A percentile compares a stretch with the other conserved stretches of the same genome.
Conservation (phyloP, 2,888 invertebrate species). For the Phaedon cochleariae region DNA sequence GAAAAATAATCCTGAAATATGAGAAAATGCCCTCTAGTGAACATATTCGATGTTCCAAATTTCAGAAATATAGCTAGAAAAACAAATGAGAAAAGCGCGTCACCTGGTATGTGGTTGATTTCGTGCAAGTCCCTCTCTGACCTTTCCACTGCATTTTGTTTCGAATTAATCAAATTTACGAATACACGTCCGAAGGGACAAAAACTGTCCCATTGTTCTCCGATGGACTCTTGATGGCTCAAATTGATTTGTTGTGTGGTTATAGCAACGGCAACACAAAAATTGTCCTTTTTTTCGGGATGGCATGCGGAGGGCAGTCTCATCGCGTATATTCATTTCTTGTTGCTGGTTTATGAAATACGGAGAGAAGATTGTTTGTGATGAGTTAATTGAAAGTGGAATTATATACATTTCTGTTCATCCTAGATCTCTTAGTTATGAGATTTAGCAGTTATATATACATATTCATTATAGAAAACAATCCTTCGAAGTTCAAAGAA, state of each 20-base stretch:
- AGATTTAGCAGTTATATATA: too few relatives aligned
- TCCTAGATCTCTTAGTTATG: too few relatives aligned
- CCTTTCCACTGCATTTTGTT: constrained; percentile 32
- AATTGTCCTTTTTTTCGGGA: neutral
- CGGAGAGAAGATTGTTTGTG: neutral
- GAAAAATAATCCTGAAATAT: too few relatives aligned
- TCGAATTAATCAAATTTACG: constrained; percentile 44
- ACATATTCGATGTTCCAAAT: too few relatives aligned
- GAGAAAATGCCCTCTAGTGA: too few relatives aligned
- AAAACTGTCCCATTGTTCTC: constrained; percentile 44
- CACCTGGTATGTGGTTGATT: neutral
- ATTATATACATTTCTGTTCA: neutral
- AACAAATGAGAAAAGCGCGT: too few relatives aligned
- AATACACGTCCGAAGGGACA: constrained; percentile 26
- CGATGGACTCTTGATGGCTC: constrained; percentile 16
- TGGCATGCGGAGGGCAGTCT: neutral
- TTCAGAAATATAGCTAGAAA: too few relatives aligned
- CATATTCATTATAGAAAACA: neutral
- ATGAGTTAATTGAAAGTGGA: neutral
- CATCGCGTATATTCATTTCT: neutral
- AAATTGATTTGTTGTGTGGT: constrained; percentile 45
- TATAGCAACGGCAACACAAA: constrained; percentile 10
- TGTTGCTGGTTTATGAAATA: neutral
- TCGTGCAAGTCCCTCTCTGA: neutral
- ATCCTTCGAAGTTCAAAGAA: too few relatives aligned